Percentiles rank a stretch among this genome's conserved stretches.
These are phyloP conservation scores for Palloptera scutellata DNA, from an alignment of 2,888 invertebrate genomes.

Conservation along the genomic window DNA sequence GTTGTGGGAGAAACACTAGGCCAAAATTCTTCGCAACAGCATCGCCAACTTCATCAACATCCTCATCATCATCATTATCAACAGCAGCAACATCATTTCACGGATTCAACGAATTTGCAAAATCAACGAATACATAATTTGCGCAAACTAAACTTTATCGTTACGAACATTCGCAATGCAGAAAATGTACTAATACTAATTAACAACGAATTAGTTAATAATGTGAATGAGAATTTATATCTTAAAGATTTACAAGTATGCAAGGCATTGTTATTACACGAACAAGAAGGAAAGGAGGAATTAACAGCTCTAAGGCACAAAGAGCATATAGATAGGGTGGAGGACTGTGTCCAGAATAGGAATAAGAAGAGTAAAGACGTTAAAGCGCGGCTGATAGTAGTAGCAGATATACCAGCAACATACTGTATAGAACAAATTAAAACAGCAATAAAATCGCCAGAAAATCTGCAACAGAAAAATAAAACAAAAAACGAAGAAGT, in stretches of 20 bases:
- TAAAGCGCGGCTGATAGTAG: not conserved
- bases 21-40: not conserved
- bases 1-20: constrained; percentile 29
- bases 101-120: constrained; percentile 33
- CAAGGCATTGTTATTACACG: not conserved
- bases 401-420: no score
- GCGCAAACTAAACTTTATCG: constrained; percentile 38
- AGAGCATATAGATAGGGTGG: not conserved
- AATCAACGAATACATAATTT: constrained; percentile 38
- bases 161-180: constrained; percentile 33
- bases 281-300: not conserved
- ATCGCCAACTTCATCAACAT: no score
- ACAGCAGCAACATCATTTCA: not conserved
- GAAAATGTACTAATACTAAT: constrained; percentile 17
- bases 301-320: not conserved
- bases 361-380: not conserved
- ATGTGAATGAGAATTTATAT: constrained; percentile 38
- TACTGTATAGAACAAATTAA: not conserved
- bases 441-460: not conserved
- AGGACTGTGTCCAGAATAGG: not conserved
- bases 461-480: not conserved
- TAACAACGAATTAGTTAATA: constrained; percentile 43
- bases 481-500: constrained; percentile 6
- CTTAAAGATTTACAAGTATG: constrained; percentile 1
- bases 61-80: not conserved